Conservation (phyloP, 2,113 vertebrate species). For the Alligator mississippiensis region DNA sequence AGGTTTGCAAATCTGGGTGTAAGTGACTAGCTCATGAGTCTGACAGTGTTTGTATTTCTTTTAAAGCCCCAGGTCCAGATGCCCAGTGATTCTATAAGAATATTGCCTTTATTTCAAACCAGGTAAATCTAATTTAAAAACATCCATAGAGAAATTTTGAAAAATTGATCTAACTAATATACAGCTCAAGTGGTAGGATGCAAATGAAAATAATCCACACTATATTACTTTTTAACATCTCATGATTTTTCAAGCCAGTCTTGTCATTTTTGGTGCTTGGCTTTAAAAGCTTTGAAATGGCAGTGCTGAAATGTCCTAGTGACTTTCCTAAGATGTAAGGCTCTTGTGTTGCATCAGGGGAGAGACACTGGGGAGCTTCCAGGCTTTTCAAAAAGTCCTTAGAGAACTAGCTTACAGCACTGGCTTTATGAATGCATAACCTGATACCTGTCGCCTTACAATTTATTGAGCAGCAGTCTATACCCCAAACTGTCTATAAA, state of each 20-base stretch:
- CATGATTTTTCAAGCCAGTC: background rate
- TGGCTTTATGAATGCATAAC: background rate
- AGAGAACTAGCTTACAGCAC: background rate
- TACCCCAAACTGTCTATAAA: slow-evolving; percentile 63
- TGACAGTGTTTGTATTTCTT: fast-evolving
- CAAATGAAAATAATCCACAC: background rate
- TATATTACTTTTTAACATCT: background rate
- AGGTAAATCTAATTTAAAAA: background rate
- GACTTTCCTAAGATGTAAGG: background rate
- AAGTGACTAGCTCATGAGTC: background rate
- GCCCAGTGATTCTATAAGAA: background rate
- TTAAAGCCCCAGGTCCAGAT: background rate
- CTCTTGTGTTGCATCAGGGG: background rate
- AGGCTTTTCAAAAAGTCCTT: background rate
- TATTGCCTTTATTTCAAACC: background rate
- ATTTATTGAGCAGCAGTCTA: slow-evolving; percentile 54
- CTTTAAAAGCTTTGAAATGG: background rate
- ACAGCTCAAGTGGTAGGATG: background rate
- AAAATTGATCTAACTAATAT: background rate
- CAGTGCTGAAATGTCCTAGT: background rate
- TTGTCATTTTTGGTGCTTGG: background rate
- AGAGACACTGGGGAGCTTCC: background rate
- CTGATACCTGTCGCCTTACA: slow-evolving; percentile 35
- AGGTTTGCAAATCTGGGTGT: background rate
- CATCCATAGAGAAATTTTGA: background rate